phyloP scores from a whole-genome alignment of 2,113 vertebrate species.

The Rhipidura dahli region DNA sequence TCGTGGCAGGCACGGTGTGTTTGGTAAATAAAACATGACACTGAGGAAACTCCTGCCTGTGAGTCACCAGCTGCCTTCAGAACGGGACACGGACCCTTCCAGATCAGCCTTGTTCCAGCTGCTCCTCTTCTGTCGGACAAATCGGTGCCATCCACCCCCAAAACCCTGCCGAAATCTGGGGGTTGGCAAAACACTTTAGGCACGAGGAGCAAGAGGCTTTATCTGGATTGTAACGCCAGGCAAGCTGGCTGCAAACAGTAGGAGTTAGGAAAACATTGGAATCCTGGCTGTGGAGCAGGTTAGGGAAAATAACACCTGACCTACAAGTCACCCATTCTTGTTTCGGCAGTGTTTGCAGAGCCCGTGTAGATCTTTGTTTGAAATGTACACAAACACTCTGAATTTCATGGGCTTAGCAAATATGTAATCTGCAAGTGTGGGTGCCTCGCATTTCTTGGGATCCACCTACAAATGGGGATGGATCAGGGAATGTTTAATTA shows the following conservation, averaged over 20 bases:
- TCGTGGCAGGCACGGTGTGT: background rate
- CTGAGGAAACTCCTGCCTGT: slow-evolving; percentile 36
- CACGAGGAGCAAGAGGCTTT: background rate
- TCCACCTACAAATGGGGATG: background rate
- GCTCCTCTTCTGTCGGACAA: background rate
- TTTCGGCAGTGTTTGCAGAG: background rate
- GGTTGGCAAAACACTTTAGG: background rate
- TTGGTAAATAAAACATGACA: slow-evolving; percentile 56
- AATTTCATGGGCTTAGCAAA: background rate
- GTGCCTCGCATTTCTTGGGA: background rate
- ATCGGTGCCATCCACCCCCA: background rate
- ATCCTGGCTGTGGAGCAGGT: background rate
- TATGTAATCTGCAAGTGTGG: background rate
- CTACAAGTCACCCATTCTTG: background rate
- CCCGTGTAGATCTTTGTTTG: background rate
- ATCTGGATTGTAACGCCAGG: background rate
- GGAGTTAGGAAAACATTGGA: slow-evolving; percentile 18
- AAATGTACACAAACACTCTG: background rate
- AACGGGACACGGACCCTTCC: background rate
- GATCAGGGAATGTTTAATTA: background rate
- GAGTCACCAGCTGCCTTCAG: background rate
- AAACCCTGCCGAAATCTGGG: background rate
- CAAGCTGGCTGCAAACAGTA: background rate
- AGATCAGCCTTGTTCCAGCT: background rate
- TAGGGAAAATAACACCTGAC: slow-evolving; percentile 3